These are phyloP conservation scores for Brachyrhaphis roseni DNA, from an alignment of 2,797 vertebrate genomes.

Conservation along the genomic window DNA sequence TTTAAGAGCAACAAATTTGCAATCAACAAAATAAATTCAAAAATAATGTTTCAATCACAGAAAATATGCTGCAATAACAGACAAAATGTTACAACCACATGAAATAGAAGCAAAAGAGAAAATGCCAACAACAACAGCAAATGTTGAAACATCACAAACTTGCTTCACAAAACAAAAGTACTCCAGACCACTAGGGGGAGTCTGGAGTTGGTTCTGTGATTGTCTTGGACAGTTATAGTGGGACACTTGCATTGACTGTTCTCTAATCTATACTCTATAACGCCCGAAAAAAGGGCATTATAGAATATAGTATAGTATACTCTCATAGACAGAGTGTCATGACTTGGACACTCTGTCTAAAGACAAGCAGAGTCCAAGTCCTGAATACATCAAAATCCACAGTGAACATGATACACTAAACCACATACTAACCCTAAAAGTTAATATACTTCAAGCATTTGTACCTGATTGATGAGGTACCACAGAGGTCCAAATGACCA, in stretches of 20 bases:
- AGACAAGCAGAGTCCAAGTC: conserved; percentile 55
- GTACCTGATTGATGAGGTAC: conserved; percentile 36
- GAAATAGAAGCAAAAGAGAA: too few relatives aligned
- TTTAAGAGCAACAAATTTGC: not conserved
- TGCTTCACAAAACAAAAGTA: too few relatives aligned
- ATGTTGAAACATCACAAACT: too few relatives aligned
- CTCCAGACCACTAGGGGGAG: too few relatives aligned
- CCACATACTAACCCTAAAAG: conserved; percentile 15
- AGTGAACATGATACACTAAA: conserved; percentile 26
- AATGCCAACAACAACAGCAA: too few relatives aligned
- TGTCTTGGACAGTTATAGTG: conserved; percentile 4
- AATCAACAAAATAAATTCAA: too few relatives aligned
- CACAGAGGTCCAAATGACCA: conserved; percentile 15
- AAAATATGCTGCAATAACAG: too few relatives aligned
- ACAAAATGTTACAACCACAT: too few relatives aligned
- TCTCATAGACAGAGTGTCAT: too few relatives aligned
- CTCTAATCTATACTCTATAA: conserved; percentile 38
- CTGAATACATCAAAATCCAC: conserved; percentile 7
- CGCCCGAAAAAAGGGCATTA: conserved; percentile 13
- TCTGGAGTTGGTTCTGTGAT: too few relatives aligned
- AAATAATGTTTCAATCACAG: too few relatives aligned
- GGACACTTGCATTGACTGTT: conserved; percentile 1
- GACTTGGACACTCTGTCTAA: conserved; percentile 51
- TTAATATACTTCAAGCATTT: conserved; percentile 9
- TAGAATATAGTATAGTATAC: too few relatives aligned